Conservation (phyloP, 2,113 vertebrate species). For the Propithecus coquereli region DNA sequence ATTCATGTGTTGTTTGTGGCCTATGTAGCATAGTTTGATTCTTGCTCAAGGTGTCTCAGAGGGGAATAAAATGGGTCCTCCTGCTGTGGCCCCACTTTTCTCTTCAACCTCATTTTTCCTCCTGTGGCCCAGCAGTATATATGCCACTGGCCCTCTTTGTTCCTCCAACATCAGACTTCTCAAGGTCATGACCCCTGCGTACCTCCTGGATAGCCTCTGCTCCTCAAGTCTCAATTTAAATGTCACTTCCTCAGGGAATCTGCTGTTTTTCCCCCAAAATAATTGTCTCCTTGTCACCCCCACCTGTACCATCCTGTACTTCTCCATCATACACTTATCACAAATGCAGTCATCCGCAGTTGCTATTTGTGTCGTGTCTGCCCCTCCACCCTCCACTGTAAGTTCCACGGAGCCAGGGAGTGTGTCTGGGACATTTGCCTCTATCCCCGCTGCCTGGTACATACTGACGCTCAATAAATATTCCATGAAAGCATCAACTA, state of each 20-base stretch:
- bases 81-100: not conserved
- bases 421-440: not conserved
- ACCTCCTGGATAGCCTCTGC: not conserved
- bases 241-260: not conserved
- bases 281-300: not conserved
- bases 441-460: not conserved
- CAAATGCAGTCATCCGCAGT: not conserved
- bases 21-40: not conserved
- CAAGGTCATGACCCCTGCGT: not conserved
- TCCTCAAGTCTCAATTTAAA: not conserved
- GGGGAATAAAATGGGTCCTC: no score
- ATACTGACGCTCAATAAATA: not conserved
- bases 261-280: not conserved
- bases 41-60: not conserved
- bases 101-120: not conserved
- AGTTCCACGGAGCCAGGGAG: not conserved
- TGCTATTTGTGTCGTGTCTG: not conserved
- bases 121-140: not conserved
- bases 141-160: not conserved
- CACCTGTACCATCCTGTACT: not conserved
- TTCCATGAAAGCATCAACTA: slow-evolving; percentile 34
- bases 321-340: not conserved
- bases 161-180: not conserved
- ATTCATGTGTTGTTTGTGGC: not conserved
- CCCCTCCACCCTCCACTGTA: not conserved